A percentile compares a stretch with the other conserved stretches of the same genome.
phyloP scores from a whole-genome alignment of 2,113 vertebrate species.

The Aegotheles bennettii region DNA sequence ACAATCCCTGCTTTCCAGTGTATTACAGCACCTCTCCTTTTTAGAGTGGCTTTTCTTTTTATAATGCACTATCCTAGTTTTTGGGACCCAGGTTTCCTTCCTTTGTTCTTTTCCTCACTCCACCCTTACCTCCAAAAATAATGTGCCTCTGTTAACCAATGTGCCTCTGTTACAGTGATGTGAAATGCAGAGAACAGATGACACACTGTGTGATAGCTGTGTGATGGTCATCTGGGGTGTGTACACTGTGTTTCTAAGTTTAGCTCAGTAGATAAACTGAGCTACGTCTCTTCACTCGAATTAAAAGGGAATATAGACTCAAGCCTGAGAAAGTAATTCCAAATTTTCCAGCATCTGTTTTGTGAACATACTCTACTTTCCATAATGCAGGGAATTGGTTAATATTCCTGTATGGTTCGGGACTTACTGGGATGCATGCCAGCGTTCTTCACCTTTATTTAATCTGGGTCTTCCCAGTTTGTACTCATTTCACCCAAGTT shows the following conservation, averaged over 20 bases:
- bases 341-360: background rate
- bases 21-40: background rate
- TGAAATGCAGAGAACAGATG: background rate
- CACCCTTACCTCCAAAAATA: background rate
- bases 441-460: background rate
- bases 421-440: background rate
- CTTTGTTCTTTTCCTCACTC: constrained; percentile 32
- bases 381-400: background rate
- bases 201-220: background rate
- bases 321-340: background rate
- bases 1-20: background rate
- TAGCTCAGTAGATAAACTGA: background rate
- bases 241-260: background rate
- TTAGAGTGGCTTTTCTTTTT: background rate
- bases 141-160: background rate
- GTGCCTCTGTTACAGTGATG: background rate
- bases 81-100: constrained; percentile 1
- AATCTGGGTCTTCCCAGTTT: background rate
- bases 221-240: background rate
- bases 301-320: background rate
- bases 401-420: background rate
- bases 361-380: background rate
- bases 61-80: background rate
- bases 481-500: background rate
- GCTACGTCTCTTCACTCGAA: background rate